Evolutionary conservation across 2,888 invertebrate species (phyloP), one percentile per base, ranked within the genome.

Genomic region (Drosophila kuntzei): DNA sequence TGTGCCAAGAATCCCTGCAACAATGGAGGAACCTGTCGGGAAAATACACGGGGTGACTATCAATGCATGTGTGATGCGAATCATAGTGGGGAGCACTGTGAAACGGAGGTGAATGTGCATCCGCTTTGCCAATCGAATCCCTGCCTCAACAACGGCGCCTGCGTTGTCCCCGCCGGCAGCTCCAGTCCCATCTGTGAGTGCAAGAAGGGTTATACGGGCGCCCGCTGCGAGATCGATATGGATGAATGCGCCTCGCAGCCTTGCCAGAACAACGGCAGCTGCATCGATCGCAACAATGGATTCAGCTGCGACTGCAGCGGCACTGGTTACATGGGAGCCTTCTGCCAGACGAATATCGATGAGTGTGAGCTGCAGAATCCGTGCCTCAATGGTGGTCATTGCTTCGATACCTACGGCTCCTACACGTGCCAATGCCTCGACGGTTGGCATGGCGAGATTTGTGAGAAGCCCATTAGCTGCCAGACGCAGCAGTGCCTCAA

Each of bases 381-480:
- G 14, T 96, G 96, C 84, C 90, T 94, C 49, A 96, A 96, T 79
- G 94, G 94, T 74, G 97, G 96, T 25, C 93, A 94, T 44, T 97
- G 97, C 92, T 96, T 95, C 91, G 96, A 97, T 92, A 96, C 95
- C 59, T 97, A 97, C 91, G 97, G 97, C 12, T 94, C 95, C 53
- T 97, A 95, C 89, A 93, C 90, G 76, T 97, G 97, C 91, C 95
- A 95, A 83, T 97, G 97, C 91, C 93, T 93, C 58, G 93, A 94
- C 11, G 96, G 96, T n/a, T 97, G 95, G 93, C 95, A 95, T 59
- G 97, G 97, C 25, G 94, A 94, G 67, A 95, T 95, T 72, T 97
- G 97, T 90, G 95, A 96, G 87, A 93, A 93, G 90, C 95, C 90
- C 6, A 90, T 92, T 32, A 92, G 92, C 78, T 97, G 97, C 91